phyloP scores from a whole-genome alignment of 2,888 invertebrate species.

The Ochropleura plecta region DNA sequence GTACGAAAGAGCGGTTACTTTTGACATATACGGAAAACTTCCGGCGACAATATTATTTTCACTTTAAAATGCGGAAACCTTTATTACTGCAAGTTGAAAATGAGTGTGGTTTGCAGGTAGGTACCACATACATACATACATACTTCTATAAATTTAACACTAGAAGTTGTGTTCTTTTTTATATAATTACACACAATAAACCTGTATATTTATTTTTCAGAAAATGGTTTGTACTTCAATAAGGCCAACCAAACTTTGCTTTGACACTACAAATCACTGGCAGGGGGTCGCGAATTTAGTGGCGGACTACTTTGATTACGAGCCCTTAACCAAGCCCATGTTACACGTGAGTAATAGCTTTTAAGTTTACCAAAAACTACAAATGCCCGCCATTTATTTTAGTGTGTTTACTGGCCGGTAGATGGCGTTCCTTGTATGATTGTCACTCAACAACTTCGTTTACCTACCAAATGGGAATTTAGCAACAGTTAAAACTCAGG shows the following conservation, averaged over 20 bases:
- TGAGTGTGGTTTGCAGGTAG: slow-evolving; percentile 94
- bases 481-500: background rate
- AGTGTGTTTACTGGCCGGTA: slow-evolving; percentile 55
- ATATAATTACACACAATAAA: background rate
- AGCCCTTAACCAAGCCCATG: slow-evolving; percentile 92
- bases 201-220: slow-evolving; percentile 83
- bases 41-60: slow-evolving; percentile 92
- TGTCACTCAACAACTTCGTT: background rate
- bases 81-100: slow-evolving; percentile 93
- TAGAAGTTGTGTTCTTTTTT: slow-evolving; percentile 24
- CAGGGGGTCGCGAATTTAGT: slow-evolving; percentile 94
- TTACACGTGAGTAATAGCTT: slow-evolving; percentile 91
- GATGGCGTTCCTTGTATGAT: slow-evolving; percentile 69
- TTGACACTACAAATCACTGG: slow-evolving; percentile 93
- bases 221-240: slow-evolving; percentile 97
- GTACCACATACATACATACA: too few species aligned
- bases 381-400: background rate
- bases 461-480: background rate
- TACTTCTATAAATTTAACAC: slow-evolving; percentile 37
- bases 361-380: slow-evolving; percentile 3
- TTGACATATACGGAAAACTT: slow-evolving; percentile 95
- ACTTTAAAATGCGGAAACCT: slow-evolving; percentile 91
- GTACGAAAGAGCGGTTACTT: slow-evolving; percentile 93
- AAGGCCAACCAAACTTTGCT: slow-evolving; percentile 94
- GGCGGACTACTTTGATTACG: slow-evolving; percentile 94